phyloP scores from a whole-genome alignment of 2,888 invertebrate species.

The Norana najaformis region DNA sequence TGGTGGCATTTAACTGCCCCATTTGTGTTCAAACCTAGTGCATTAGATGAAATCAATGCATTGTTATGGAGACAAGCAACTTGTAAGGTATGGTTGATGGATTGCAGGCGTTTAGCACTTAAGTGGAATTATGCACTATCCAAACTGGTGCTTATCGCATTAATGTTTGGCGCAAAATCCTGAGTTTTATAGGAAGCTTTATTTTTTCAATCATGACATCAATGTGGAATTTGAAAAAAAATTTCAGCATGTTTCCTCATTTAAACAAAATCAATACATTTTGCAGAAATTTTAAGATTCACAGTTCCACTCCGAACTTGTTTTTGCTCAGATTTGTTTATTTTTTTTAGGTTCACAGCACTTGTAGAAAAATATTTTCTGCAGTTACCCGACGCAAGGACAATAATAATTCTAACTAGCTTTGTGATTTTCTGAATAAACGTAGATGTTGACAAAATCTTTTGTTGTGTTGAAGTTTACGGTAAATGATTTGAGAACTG shows the following conservation, averaged over 20 bases:
- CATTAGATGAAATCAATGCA: too few relatives aligned
- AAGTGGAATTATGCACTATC: too few relatives aligned
- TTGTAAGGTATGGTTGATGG: too few relatives aligned
- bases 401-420: background rate
- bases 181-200: background rate
- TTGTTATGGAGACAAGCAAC: too few relatives aligned
- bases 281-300: background rate
- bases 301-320: background rate
- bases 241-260: background rate
- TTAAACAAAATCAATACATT: background rate
- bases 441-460: background rate
- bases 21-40: too few relatives aligned
- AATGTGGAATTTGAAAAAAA: background rate
- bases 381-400: background rate
- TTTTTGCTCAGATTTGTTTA: background rate
- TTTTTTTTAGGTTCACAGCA: slow-evolving; percentile 1
- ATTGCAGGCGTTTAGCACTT: background rate
- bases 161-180: background rate
- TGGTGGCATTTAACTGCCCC: too few relatives aligned
- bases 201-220: background rate
- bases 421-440: background rate
- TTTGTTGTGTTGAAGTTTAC: background rate
- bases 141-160: background rate
- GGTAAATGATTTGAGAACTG: background rate
- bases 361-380: background rate